Evolutionary conservation across 2,888 invertebrate genomes (phyloP), one percentile per base, ranked within the genome.

Genomic region (Cetonia aurata): DNA sequence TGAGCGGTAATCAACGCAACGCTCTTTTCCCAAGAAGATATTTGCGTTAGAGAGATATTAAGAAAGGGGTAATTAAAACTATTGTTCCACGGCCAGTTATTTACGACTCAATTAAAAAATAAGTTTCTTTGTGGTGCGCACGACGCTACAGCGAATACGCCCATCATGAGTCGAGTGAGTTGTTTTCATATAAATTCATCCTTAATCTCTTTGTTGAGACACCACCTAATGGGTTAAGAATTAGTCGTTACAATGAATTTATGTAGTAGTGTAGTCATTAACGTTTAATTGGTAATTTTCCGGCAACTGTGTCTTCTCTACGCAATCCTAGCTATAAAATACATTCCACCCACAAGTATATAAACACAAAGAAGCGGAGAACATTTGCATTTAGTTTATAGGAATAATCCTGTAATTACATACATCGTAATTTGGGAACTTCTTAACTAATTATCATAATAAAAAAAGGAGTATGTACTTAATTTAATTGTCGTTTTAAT

Each of bases 151-250:
- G 44, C 42, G 62, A 48, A 50, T 42, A 13, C 42, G 67, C 46
- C 19, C 33, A n/a, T 19, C 42, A 42, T 57, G 57, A 15, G 41
- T 25, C 52, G 52, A 69, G 59, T 69, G 69, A 70, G 74, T 72
- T 73, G 71, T 74, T 69, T 67, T 70, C 75, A 74, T 75, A 75
- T 72, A 75, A 50, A 71, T 70, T 69, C 55, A 57, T 68, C 66
- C 69, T 50, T 72, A 69, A 69, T 66, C 70, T 69, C 70, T 70
- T 66, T 71, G 71, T 60, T 67, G 73, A 62, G 52, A 69, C 59
- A 59, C 67, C 67, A 72, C 67, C 56, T 70, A 71, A 72, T 72
- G 69, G 55, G 66, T 68, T 72, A 70, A 70, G 67, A 69, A 73
- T 73, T 73, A 68, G 50, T 17, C 41, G 62, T 65, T 50, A 48